A percentile compares a stretch with the other conserved stretches of the same genome.
Evolutionary conservation across 2,888 invertebrate species (phyloP).

Genomic region (Dryobotodes eremita): DNA sequence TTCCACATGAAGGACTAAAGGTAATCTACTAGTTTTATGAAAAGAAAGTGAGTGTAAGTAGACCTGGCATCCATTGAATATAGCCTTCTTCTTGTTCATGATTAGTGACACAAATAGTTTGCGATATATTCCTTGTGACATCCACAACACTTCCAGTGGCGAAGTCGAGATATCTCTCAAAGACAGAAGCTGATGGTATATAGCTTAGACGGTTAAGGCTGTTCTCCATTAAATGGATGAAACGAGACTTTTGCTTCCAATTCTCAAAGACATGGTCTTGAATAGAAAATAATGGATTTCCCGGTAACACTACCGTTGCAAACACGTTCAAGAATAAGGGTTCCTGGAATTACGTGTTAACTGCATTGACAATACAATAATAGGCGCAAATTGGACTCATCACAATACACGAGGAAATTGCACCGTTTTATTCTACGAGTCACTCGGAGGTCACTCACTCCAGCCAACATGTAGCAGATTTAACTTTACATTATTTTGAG

Average conservation of each 20-base stretch:
- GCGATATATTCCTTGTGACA: conserved; percentile 84
- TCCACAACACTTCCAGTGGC: conserved; percentile 82
- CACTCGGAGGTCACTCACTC: not conserved
- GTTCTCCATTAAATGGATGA: conserved; percentile 85
- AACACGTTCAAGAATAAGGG: conserved; percentile 82
- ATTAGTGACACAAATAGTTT: conserved; percentile 86
- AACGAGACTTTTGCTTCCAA: conserved; percentile 79
- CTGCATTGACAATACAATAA: conserved; percentile 43
- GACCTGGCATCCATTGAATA: conserved; percentile 87
- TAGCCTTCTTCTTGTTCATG: conserved; percentile 84
- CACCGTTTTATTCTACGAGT: conserved; percentile 40
- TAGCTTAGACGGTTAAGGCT: conserved; percentile 81
- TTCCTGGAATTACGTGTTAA: conserved; percentile 74
- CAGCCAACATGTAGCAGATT: not conserved
- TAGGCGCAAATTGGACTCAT: conserved; percentile 31
- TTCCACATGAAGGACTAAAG: conserved; percentile 6
- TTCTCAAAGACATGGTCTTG: conserved; percentile 81
- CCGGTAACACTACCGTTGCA: conserved; percentile 81
- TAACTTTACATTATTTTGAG: not conserved
- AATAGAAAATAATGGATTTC: conserved; percentile 78
- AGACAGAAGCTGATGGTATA: conserved; percentile 85
- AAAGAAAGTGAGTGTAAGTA: conserved; percentile 17
- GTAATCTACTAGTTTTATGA: conserved; percentile 2
- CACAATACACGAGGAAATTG: conserved; percentile 37
- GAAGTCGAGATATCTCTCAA: conserved; percentile 85